Percentiles rank a stretch among this genome's conserved stretches.
phyloP scores from a whole-genome alignment of 2,797 vertebrate genomes.

The Champsocephalus esox region DNA sequence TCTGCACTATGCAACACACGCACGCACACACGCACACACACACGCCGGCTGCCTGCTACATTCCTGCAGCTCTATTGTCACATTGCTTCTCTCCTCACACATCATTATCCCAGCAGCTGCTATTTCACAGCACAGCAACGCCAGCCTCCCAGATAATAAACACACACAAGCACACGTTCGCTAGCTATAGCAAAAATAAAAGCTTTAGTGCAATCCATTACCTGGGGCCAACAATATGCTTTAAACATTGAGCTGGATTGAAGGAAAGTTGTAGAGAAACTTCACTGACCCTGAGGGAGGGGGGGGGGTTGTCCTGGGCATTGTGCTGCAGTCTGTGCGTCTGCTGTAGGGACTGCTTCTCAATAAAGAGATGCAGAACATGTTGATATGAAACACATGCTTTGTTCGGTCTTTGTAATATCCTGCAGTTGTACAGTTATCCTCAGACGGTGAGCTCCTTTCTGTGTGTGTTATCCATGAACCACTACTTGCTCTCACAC shows the following conservation, averaged over 20 bases:
- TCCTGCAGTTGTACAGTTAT: background rate
- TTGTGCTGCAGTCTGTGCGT: no score
- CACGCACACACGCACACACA: background rate
- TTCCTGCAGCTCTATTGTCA: slow-evolving; percentile 71
- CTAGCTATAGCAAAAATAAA: slow-evolving; percentile 1
- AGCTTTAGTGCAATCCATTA: background rate
- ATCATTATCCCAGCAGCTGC: slow-evolving; percentile 75
- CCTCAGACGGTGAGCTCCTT: no score
- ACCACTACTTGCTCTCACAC: no score
- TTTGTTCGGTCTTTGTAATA: background rate
- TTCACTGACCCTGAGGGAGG: no score
- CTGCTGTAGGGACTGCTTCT: background rate
- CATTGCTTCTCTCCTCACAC: slow-evolving; percentile 69
- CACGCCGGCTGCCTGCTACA: slow-evolving; percentile 46
- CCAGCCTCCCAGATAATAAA: slow-evolving; percentile 39
- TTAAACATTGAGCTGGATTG: background rate
- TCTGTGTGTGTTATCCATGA: no score
- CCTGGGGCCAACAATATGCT: no score
- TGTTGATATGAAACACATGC: background rate
- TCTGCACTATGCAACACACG: slow-evolving; percentile 27
- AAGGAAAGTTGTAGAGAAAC: background rate
- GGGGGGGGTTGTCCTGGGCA: no score
- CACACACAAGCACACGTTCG: slow-evolving; percentile 38
- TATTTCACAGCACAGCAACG: slow-evolving; percentile 45
- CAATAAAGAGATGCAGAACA: background rate